phyloP scores from a whole-genome alignment of 2,888 invertebrate species.

The Stenodema calcarata region DNA sequence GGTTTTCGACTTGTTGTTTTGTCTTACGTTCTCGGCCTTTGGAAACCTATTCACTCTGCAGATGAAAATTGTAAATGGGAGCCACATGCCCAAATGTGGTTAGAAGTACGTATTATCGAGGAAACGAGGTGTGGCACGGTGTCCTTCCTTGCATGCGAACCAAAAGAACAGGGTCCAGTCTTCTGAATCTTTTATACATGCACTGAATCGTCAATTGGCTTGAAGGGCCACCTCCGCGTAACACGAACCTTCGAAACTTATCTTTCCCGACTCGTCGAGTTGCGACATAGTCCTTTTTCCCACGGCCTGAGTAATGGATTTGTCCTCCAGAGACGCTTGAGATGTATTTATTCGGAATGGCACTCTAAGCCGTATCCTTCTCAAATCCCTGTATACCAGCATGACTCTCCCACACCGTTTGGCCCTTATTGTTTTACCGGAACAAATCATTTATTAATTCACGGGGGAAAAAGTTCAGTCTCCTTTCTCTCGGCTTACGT shows the following conservation, averaged over 20 bases:
- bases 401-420: neutral
- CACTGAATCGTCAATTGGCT: constrained; percentile 6
- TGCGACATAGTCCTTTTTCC: constrained; percentile 1
- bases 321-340: constrained; percentile 32
- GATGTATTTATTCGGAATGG: constrained; percentile 43
- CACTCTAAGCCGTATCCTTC: constrained; percentile 41
- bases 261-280: neutral
- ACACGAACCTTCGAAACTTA: neutral
- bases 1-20: too few relatives aligned
- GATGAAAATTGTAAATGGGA: too few relatives aligned
- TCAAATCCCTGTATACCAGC: constrained; percentile 30
- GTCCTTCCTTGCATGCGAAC: neutral
- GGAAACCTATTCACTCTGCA: too few relatives aligned
- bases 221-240: neutral
- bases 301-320: constrained; percentile 38
- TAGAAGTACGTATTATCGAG: neutral
- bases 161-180: neutral
- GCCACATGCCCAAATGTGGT: too few relatives aligned
- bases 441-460: constrained; percentile 21
- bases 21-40: too few relatives aligned
- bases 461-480: neutral
- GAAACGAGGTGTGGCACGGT: neutral
- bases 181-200: constrained; percentile 12
- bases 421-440: constrained; percentile 8
- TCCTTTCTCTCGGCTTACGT: too few relatives aligned